phyloP scores from a whole-genome alignment of 2,888 invertebrate species.

The Lapara coniferarum region DNA sequence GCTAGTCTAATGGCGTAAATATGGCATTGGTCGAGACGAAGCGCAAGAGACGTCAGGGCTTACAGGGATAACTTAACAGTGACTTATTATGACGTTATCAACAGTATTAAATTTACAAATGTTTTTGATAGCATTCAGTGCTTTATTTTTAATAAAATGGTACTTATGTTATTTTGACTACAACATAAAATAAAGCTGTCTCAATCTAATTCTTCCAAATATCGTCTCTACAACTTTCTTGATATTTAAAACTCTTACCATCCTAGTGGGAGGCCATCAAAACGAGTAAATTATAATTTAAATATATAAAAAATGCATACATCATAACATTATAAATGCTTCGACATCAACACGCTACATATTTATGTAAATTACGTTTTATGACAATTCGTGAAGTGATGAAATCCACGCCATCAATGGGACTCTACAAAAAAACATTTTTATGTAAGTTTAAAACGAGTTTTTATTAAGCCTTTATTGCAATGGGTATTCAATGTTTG shows the following conservation, averaged over 20 bases:
- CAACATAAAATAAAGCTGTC: too few relatives aligned
- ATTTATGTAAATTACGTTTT: slow-evolving; percentile 21
- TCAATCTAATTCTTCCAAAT: background rate
- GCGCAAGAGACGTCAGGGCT: too few relatives aligned
- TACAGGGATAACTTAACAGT: too few relatives aligned
- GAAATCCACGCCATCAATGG: slow-evolving; percentile 21
- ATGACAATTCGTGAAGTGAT: slow-evolving; percentile 20
- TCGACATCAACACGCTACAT: slow-evolving; percentile 23
- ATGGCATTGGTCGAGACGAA: too few relatives aligned
- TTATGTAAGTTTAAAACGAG: slow-evolving; percentile 20
- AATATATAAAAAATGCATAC: slow-evolving; percentile 20
- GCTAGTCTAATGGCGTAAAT: too few relatives aligned
- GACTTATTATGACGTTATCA: too few relatives aligned
- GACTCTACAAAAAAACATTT: background rate
- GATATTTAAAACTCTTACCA: background rate
- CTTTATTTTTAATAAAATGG: too few relatives aligned
- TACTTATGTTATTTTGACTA: too few relatives aligned
- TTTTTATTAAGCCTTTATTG: slow-evolving; percentile 24
- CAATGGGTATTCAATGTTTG: slow-evolving; percentile 16
- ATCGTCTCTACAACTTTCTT: background rate
- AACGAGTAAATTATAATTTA: slow-evolving; percentile 12
- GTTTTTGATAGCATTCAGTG: too few relatives aligned
- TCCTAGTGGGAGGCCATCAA: slow-evolving; percentile 17
- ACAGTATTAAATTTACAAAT: too few relatives aligned
- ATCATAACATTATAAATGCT: slow-evolving; percentile 22